Evolutionary conservation across 1,140 invertebrate species (phyloP), one percentile per base, ranked within the genome.

Genomic region (Pseudobourletiella spinata): DNA sequence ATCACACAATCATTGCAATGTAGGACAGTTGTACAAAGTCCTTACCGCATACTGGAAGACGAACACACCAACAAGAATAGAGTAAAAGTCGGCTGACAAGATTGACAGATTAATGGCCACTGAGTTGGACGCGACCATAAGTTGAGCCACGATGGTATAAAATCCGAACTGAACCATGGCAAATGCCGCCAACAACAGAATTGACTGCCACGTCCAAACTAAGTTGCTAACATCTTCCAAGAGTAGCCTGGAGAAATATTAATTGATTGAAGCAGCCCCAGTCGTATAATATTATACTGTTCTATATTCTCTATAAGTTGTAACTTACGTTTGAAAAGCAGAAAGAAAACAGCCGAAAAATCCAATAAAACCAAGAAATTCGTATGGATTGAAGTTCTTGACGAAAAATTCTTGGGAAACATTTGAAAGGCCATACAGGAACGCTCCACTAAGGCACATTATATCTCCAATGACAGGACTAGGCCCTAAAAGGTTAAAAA

Each of bases 281-380:
- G n/a, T n/a, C n/a, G n/a, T n/a, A n/a, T n/a, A n/a, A n/a, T n/a
- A n/a, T n/a, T n/a, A n/a, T n/a, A n/a, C n/a, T n/a, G n/a, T n/a
- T n/a, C n/a, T n/a, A n/a, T n/a, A n/a, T n/a, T n/a, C n/a, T n/a
- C n/a, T n/a, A n/a, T n/a, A n/a, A n/a, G n/a, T n/a, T n/a, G n/a
- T 4, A 56, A 81, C 84, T 79, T 81, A 87, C 83, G 88, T 83
- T 78, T 93, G 90, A 32, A 86, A 76, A 32, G 85, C 86, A 70
- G 86, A 84, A 18, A 92, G 76, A 63, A 91, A 76, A 46, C 84
- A 87, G 8, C 89, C 88, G 71, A 91, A 89, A 29, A 91, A 79
- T 29, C 90, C 89, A 50, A 91, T 80, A 77, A 91, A 82, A 20
- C 87, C 88, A n/a, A 94, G 78, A 73, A 89, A 92, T 73, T 92